phyloP scores from a whole-genome alignment of 2,888 invertebrate genomes.

The Drosophila paracracens region DNA sequence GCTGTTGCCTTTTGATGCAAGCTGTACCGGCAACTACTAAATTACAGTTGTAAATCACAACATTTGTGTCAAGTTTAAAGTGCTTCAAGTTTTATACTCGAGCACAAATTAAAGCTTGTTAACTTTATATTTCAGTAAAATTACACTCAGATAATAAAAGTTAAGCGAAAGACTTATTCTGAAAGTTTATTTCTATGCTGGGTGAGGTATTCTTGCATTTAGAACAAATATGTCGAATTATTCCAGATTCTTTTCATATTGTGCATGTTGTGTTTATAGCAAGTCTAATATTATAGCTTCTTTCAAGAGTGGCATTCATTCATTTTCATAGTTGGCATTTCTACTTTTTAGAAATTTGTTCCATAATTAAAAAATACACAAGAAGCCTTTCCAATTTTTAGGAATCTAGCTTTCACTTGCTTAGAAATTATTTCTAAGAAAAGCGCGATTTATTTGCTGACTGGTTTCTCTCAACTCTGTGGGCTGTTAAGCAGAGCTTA shows the following conservation, averaged over 20 bases:
- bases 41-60: neutral
- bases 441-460: neutral
- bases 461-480: neutral
- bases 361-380: too few species aligned
- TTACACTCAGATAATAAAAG: neutral
- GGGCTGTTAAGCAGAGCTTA: neutral
- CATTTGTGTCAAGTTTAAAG: neutral
- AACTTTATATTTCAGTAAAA: neutral
- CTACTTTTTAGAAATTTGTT: neutral
- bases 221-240: too few species aligned
- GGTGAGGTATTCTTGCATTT: too few species aligned
- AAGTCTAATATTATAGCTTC: neutral
- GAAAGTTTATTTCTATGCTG: neutral
- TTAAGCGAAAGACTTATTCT: too few species aligned
- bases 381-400: neutral
- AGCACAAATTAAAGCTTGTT: neutral
- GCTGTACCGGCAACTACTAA: neutral
- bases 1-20: neutral
- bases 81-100: neutral
- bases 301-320: neutral
- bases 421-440: fast-evolving
- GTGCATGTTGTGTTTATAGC: neutral
- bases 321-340: neutral
- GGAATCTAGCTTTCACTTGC: neutral
- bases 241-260: neutral